Percentiles rank a stretch among this genome's conserved stretches.
phyloP scores from a whole-genome alignment of 2,888 invertebrate genomes.

The Clusia tigrina region DNA sequence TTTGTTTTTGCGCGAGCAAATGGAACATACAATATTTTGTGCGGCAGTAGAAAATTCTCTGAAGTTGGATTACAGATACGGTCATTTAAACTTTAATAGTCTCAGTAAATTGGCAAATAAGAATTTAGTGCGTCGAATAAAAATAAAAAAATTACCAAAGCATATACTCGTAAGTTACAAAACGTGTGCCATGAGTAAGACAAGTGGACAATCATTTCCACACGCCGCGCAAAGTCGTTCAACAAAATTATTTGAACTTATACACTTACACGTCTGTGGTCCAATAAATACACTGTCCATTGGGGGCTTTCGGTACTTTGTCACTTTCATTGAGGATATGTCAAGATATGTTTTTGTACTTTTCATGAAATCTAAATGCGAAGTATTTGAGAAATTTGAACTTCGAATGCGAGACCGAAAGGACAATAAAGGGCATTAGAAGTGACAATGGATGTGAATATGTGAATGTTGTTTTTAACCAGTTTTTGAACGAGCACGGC shows the following conservation, averaged over 20 bases:
- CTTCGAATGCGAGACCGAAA: conserved; percentile 25
- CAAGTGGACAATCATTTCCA: conserved; percentile 6
- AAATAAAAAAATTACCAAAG: not conserved
- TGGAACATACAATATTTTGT: too few species aligned
- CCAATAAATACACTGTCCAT: conserved; percentile 23
- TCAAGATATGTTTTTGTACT: conserved; percentile 25
- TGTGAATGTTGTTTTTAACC: conserved; percentile 20
- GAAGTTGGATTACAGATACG: conserved; percentile 23
- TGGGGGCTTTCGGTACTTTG: conserved; percentile 26
- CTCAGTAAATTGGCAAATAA: conserved; percentile 17
- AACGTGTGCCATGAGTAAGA: conserved; percentile 11
- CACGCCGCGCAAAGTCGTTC: conserved; percentile 8
- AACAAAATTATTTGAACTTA: not conserved
- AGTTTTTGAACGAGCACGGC: conserved; percentile 24
- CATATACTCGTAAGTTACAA: conserved; percentile 1
- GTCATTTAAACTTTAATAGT: conserved; percentile 27
- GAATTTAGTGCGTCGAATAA: not conserved
- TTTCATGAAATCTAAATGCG: conserved; percentile 28
- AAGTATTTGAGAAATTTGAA: conserved; percentile 27
- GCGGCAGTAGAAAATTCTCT: conserved; percentile 6
- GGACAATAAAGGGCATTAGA: conserved; percentile 25
- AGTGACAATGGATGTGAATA: conserved; percentile 30
- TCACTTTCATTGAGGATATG: conserved; percentile 31
- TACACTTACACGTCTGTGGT: conserved; percentile 12
- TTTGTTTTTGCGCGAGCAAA: too few species aligned